Conservation (phyloP, 2,888 invertebrate species). For the Caenorhabditis sp. region DNA sequence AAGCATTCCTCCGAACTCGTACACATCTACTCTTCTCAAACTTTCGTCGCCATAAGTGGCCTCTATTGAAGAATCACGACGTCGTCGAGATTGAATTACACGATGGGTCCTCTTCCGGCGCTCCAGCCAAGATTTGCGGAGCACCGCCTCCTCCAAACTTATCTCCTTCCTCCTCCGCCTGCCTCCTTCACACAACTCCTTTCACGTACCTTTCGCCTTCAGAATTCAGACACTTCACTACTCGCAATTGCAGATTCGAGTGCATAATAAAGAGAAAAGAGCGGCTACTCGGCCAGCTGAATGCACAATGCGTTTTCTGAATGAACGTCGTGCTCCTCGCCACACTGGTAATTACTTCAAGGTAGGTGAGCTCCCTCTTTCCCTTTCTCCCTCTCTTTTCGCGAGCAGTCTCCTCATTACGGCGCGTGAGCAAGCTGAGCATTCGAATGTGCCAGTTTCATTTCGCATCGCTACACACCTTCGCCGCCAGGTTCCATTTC, state of each 20-base stretch:
- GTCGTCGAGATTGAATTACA: conserved; percentile 57
- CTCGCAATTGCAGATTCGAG: conserved; percentile 55
- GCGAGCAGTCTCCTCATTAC: conserved; percentile 20
- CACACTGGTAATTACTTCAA: conserved; percentile 56
- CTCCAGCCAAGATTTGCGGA: conserved; percentile 26
- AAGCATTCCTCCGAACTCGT: conserved; percentile 3
- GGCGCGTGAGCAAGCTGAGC: conserved; percentile 3
- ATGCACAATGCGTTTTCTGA: conserved; percentile 54
- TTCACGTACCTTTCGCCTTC: conserved; percentile 9
- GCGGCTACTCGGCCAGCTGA: conserved; percentile 17
- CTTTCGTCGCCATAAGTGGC: conserved; percentile 53
- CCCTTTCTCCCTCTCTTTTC: background rate
- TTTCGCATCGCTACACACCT: conserved; percentile 55
- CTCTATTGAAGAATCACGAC: conserved; percentile 56
- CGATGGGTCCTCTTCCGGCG: conserved; percentile 50
- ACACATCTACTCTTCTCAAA: conserved; percentile 18
- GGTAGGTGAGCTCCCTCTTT: conserved; percentile 27
- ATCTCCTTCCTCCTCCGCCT: conserved; percentile 16
- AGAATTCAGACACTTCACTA: conserved; percentile 11
- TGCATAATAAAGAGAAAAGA: conserved; percentile 41
- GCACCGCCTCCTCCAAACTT: conserved; percentile 36
- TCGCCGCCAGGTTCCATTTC: background rate
- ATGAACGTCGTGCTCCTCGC: conserved; percentile 55
- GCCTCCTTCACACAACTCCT: background rate
- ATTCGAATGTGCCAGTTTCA: conserved; percentile 24